Conservation (phyloP, 1,140 invertebrate genomes). For the Neuroterus valhalla region DNA sequence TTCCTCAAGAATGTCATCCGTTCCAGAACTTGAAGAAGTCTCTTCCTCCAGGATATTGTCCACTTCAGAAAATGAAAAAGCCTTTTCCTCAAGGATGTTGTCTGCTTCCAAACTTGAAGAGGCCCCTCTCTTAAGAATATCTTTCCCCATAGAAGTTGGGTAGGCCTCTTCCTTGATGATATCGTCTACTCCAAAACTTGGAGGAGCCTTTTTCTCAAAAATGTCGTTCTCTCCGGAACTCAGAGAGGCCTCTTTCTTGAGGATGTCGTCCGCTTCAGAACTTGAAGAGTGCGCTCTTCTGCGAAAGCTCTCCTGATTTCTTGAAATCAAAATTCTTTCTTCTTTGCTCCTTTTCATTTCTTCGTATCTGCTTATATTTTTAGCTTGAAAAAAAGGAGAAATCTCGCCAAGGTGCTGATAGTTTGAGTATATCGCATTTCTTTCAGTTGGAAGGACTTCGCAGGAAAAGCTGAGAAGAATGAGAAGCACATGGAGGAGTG, state of each 20-base stretch:
- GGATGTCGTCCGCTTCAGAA: slow-evolving; percentile 32
- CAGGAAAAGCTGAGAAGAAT: slow-evolving; percentile 45
- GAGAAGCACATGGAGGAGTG: slow-evolving; percentile 52
- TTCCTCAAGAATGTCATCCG: slow-evolving; percentile 31
- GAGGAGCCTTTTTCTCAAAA: too few species aligned
- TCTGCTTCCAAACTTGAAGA: too few species aligned
- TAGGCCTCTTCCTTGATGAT: too few species aligned
- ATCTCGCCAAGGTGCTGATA: slow-evolving; percentile 16
- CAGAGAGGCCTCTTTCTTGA: too few species aligned
- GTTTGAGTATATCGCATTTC: slow-evolving; percentile 42
- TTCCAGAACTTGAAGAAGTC: not conserved
- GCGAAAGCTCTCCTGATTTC: slow-evolving; percentile 26
- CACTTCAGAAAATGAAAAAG: too few species aligned
- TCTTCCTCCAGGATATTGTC: too few species aligned
- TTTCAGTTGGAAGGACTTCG: slow-evolving; percentile 48
- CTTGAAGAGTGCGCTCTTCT: slow-evolving; percentile 34
- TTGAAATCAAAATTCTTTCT: slow-evolving; percentile 9
- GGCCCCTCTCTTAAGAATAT: too few species aligned
- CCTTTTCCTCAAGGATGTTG: too few species aligned
- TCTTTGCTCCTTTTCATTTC: not conserved
- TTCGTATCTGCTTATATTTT: slow-evolving; percentile 30
- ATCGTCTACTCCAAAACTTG: too few species aligned
- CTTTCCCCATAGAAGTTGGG: too few species aligned
- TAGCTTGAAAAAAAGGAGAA: slow-evolving; percentile 32
- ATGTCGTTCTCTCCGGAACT: too few species aligned